Evolutionary conservation across 2,797 vertebrate genomes (phyloP), one percentile per base, ranked within the genome.

Genomic region (Myripristis jacobus): DNA sequence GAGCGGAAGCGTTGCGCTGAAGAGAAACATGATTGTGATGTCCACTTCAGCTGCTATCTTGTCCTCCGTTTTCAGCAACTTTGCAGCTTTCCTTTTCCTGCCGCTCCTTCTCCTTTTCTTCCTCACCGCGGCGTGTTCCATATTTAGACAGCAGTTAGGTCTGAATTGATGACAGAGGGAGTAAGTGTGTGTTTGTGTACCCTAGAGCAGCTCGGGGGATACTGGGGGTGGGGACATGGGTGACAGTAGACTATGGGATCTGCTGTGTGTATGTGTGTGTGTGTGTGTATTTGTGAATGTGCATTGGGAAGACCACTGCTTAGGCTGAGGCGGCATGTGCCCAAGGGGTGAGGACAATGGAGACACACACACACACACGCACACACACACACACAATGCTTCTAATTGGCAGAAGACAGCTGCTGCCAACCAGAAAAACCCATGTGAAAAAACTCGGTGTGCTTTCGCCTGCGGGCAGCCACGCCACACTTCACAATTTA

Each of bases 381-480:
- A 65, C 25, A 66, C 31, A 64, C 44, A 59, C 24, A 50, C 47
- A 56, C 46, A 73, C 50, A 22, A 54, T 61, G 65, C 24, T 34
- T 79, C 77, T 92, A 93, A 92, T 92, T 92, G 91, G 89, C 88
- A 91, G 85, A 86, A 89, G 85, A 89, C 91, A 91, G 88, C 91
- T 92, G 89, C 89, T 86, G 82, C 83, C 86, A 85, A 90, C 88
- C 89, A 89, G 87, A 91, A 90, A 53, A 83, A 66, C 52, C 67
- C 78, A 86, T 87, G 86, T 85, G 77, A 90, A 84, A 87, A 85
- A 78, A 46, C 76, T 84, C 77, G 71, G 88, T 46, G 47, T 77
- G 82, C 75, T 84, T 43, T 70, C 76, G 77, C 88, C 90, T 63
- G 73, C 41, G 83, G 91, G 89, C 91, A 79, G 72, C 84, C 78